phyloP scores from a whole-genome alignment of 2,113 vertebrate genomes.

The Arizona elegans region DNA sequence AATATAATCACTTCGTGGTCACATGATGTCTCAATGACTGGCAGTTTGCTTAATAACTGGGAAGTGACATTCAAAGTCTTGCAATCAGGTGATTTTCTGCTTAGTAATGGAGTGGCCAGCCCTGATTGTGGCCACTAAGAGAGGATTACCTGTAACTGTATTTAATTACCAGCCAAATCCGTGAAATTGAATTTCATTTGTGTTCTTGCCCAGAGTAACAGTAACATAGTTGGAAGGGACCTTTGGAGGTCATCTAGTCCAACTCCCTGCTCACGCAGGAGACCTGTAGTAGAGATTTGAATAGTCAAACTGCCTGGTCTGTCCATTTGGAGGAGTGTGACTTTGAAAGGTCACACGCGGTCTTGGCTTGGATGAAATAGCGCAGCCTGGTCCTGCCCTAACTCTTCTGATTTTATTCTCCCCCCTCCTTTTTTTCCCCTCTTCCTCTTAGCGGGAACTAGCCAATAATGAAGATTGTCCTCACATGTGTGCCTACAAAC shows the following conservation, averaged over 20 bases:
- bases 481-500: slow-evolving; percentile 71
- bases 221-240: too few species aligned
- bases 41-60: neutral
- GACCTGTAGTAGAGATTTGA: too few species aligned
- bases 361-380: neutral
- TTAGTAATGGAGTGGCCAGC: neutral
- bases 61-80: neutral
- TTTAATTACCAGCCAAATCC: neutral
- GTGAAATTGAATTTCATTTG: neutral
- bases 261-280: too few species aligned
- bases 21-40: neutral
- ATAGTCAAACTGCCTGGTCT: neutral
- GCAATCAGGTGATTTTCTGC: neutral
- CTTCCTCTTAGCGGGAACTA: slow-evolving; percentile 47
- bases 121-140: neutral
- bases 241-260: too few species aligned
- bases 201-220: neutral
- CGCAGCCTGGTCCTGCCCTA: neutral
- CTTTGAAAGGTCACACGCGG: neutral
- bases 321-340: neutral
- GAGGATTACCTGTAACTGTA: neutral
- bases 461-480: slow-evolving; percentile 62
- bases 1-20: neutral
- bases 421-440: rapidly evolving
- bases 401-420: neutral